Conservation (phyloP, 2,888 invertebrate species). For the Cotesia congregata region DNA sequence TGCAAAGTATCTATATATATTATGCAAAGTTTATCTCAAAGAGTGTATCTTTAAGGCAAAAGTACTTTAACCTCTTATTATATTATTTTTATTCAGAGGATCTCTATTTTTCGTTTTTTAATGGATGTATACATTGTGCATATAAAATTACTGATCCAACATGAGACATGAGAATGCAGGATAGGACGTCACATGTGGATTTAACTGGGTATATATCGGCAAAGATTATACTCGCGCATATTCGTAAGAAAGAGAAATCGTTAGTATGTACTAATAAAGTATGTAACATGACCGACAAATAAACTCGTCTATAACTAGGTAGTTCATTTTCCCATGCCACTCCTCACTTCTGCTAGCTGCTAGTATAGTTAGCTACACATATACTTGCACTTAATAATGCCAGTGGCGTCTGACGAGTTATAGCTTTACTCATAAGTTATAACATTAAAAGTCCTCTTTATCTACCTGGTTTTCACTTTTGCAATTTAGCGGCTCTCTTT, state of each 20-base stretch:
- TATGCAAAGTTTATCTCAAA: constrained; percentile 28
- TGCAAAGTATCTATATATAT: background rate
- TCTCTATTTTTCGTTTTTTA: background rate
- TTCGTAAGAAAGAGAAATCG: constrained; percentile 48
- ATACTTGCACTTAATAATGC: constrained; percentile 44
- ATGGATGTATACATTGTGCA: constrained; percentile 14
- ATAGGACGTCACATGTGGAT: constrained; percentile 35
- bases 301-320: constrained; percentile 43
- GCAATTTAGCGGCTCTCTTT: background rate
- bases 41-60: constrained; percentile 28
- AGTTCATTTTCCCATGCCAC: constrained; percentile 52
- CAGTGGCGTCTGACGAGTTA: constrained; percentile 38
- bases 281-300: constrained; percentile 24
- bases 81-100: constrained; percentile 8
- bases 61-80: constrained; percentile 36
- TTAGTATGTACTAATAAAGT: constrained; percentile 42
- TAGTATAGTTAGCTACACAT: background rate
- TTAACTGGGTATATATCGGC: background rate
- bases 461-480: constrained; percentile 23
- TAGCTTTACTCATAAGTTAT: background rate
- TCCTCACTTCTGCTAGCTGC: constrained; percentile 31
- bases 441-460: constrained; percentile 20
- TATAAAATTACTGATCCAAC: constrained; percentile 15
- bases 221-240: background rate
- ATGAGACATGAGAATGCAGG: constrained; percentile 19